Evolutionary conservation across 2,797 vertebrate genomes (phyloP).

Genomic region (Mormyrus hasselquistii): DNA sequence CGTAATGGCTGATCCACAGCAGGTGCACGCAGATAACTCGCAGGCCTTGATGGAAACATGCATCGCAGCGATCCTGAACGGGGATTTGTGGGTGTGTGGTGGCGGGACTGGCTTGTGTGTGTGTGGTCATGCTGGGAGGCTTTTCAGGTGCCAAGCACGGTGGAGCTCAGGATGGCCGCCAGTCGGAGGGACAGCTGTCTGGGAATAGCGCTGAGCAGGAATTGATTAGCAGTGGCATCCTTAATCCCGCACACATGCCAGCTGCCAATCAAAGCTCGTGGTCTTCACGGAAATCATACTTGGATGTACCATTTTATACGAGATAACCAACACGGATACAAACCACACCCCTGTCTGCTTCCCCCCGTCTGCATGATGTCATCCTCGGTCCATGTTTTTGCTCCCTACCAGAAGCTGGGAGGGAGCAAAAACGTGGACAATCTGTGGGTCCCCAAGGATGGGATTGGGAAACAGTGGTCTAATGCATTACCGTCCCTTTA

Average conservation of each 20-base stretch:
- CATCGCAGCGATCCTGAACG: slow-evolving; percentile 18
- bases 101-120: neutral
- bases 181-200: slow-evolving; percentile 37
- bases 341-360: neutral
- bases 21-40: slow-evolving; percentile 20
- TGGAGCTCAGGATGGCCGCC: neutral
- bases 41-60: slow-evolving; percentile 35
- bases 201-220: slow-evolving; percentile 43
- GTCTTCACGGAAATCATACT: neutral
- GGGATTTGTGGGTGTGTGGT: neutral
- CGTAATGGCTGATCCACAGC: neutral
- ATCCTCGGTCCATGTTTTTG: neutral
- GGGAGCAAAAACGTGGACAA: too few species aligned
- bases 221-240: slow-evolving; percentile 50
- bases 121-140: neutral
- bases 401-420: neutral
- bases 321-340: neutral
- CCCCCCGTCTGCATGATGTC: neutral
- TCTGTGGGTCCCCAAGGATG: neutral
- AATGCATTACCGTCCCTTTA: neutral
- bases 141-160: neutral
- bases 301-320: neutral
- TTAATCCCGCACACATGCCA: slow-evolving; percentile 51
- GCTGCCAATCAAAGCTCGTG: slow-evolving; percentile 44
- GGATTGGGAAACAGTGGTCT: neutral